Evolutionary conservation across 1,140 invertebrate species (phyloP), one percentile per base, ranked within the genome.

Genomic region (Sycophaga agraensis): DNA sequence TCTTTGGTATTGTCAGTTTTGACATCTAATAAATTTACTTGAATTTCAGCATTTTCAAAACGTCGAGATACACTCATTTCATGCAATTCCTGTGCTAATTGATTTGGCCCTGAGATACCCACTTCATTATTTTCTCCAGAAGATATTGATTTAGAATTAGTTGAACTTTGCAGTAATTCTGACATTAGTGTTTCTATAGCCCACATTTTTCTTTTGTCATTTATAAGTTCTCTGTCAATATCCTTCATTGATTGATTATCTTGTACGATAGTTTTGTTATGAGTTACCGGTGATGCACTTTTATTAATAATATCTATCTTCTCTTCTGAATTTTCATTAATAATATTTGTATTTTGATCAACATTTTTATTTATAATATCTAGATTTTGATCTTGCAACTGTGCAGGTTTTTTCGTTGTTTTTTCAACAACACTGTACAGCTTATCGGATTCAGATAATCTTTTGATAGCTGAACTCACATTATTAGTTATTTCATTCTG

Each of bases 171-270:
- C 24, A 75, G 59, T 6, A 81, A 66, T 59, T 78, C 73, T 0
- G 70, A 65, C 71, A 78, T 73, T 0, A 77, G 55, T 19, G 73
- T 71, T 48, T 79, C 77, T 9, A 80, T 75, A 16, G 76, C 79
- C 79, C 79, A 81, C 54, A 77, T 77, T 59, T 78, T 74, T 35
- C 79, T 62, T 28, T 76, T 73, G 21, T 78, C 76, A 31, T 71
- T 67, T 31, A 78, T 67, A 5, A 63, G 39, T 2, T 48, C 5
- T 17, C 37, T 49, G n/a, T 63, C 60, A 7, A 34, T 39, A 16
- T 60, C 58, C 14, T 53, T 39, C 1, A 39, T 31, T n/a, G 17
- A 16, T 4, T 9, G 14, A 4, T 35, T n/a, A 22, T 37, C 34
- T 37, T 51, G 16, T 2, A 22, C 16, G 28, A 51, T 5, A 11